Conservation (phyloP, 2,113 vertebrate genomes). For the Hippocampus barbouri region DNA sequence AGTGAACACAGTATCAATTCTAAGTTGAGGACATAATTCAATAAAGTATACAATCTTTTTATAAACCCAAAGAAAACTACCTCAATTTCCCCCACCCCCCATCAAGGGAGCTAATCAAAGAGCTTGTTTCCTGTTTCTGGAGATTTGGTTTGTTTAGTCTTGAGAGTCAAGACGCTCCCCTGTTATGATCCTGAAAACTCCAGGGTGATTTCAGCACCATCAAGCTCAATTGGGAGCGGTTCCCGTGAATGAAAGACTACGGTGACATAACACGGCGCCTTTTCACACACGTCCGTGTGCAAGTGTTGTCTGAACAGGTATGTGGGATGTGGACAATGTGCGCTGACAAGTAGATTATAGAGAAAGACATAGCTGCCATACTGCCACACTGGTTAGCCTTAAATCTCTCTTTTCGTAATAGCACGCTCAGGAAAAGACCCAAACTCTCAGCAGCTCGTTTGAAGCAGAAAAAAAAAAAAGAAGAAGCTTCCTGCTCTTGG, state of each 20-base stretch:
- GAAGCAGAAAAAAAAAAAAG: background rate
- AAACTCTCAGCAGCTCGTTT: slow-evolving; percentile 3
- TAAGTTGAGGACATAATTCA: background rate
- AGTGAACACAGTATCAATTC: background rate
- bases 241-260: slow-evolving; percentile 45
- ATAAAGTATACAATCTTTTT: background rate
- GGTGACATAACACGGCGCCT: slow-evolving; percentile 49
- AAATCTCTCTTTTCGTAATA: slow-evolving; percentile 41
- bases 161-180: no score
- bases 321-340: slow-evolving; percentile 46
- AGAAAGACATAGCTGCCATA: slow-evolving; percentile 46
- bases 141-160: no score
- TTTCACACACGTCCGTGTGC: slow-evolving; percentile 35
- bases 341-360: slow-evolving; percentile 57
- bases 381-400: slow-evolving; percentile 27
- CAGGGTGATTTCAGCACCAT: background rate
- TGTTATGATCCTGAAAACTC: background rate
- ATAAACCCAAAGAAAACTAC: no score
- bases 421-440: slow-evolving; percentile 1
- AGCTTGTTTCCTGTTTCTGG: no score
- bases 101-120: no score
- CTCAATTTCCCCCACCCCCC: no score
- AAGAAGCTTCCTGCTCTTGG: background rate
- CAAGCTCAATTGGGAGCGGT: slow-evolving; percentile 21
- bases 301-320: slow-evolving; percentile 57